Evolutionary conservation across 2,797 vertebrate species (phyloP).

Genomic region (Phrynocephalus guinanensis): DNA sequence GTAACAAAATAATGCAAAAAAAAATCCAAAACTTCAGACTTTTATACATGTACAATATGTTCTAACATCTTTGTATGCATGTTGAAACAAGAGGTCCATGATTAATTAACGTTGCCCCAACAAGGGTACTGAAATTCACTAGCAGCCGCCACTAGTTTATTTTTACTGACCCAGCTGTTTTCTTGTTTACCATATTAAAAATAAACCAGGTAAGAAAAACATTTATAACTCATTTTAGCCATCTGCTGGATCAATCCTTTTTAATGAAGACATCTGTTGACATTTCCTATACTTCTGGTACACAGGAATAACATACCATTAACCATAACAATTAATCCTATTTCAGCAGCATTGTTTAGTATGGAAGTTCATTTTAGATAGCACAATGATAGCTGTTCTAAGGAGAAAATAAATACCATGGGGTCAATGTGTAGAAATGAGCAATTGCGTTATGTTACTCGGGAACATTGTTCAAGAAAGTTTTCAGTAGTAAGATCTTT

Average conservation of each 20-base stretch:
- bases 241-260: conserved; percentile 72
- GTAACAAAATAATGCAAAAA: conserved; percentile 44
- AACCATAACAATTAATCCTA: conserved; percentile 64
- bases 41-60: conserved; percentile 40
- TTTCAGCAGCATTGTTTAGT: conserved; percentile 61
- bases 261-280: conserved; percentile 75
- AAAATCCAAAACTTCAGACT: conserved; percentile 43
- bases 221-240: conserved; percentile 70
- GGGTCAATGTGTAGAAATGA: background rate
- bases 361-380: conserved; percentile 57
- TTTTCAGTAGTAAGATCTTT: too few species aligned
- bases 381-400: background rate
- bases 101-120: conserved; percentile 70
- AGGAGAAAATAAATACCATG: background rate
- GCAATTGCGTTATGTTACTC: background rate
- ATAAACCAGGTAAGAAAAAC: conserved; percentile 72
- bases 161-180: conserved; percentile 64
- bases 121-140: conserved; percentile 60
- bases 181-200: conserved; percentile 73
- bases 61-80: conserved; percentile 56
- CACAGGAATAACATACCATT: conserved; percentile 59
- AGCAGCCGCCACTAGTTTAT: conserved; percentile 68
- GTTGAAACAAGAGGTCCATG: conserved; percentile 57
- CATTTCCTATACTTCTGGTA: conserved; percentile 59
- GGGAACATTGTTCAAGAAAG: background rate